Base-by-base conservation (phyloP, 2,888 invertebrate species). In the Rhopalosiphum nymphaeae region DNA sequence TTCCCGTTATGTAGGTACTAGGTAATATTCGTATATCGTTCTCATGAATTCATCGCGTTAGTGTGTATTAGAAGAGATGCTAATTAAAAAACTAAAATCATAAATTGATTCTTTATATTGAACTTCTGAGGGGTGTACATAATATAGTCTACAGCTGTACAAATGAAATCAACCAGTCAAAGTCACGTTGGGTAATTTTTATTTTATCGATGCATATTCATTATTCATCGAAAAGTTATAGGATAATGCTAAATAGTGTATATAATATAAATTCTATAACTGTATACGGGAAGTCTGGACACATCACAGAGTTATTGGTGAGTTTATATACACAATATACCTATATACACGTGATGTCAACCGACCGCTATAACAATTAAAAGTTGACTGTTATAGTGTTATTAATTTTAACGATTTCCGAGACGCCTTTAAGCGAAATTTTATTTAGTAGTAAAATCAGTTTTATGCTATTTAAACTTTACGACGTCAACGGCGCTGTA, bases 401-500 rank as follows among this genome's bases (percentile, higher is more conserved):
- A 36, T 56, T 56, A 56, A 89, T 42, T 87, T 87, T 56, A 56
- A 89, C 89, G 53, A 56, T 89, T 89, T 57, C n/a, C 13, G 57
- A 89, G 42, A 89, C 53, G 42, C 42, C 10, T 86, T 46, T 56
- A 42, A 42, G 29, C 7, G 61, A 57, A 29, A 44, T 57, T 29
- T 42, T 89, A 44, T 89, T 44, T 44, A 57, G 57, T 44, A 57
- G 44, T 89, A 57, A 89, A 89, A 89, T 89, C 44, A 29, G 29
- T 89, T 57, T 89, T 61, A 44, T 56, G 57, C 44, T 57, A 89
- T 42, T 44, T 57, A 44, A 56, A 42, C 36, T 89, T 87, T 49
- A 87, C 26, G 44, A 87, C 21, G 78, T 26, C 16, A 29, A 44
- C n/a, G 46, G 29, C 29, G 46, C 46, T 29, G 78, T 67, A 44